These are phyloP conservation scores for Larimichthys polyactis DNA, from an alignment of 2,113 vertebrate genomes.

Conservation along the genomic window DNA sequence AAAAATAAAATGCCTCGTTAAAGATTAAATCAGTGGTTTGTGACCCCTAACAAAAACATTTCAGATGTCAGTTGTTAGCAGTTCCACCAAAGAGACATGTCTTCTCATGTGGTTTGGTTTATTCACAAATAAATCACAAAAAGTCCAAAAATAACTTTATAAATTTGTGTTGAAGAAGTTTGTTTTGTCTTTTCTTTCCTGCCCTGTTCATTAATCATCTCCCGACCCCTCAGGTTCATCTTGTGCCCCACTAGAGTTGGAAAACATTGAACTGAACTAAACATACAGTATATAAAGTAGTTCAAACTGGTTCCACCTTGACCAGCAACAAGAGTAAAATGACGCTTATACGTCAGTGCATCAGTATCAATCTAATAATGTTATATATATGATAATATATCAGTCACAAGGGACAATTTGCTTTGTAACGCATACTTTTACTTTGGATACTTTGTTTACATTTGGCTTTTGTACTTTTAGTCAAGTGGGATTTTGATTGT, in stretches of 20 bases:
- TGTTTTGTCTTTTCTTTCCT: background rate
- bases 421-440: background rate
- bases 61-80: background rate
- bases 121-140: background rate
- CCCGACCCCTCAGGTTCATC: background rate
- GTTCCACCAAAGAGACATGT: conserved; percentile 3
- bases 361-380: background rate
- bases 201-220: background rate
- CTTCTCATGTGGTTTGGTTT: background rate
- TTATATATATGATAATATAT: background rate
- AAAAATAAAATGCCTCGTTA: background rate
- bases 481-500: background rate
- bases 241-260: background rate
- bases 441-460: background rate
- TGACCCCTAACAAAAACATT: background rate
- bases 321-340: background rate
- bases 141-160: too few relatives aligned
- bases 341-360: background rate
- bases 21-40: background rate
- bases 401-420: background rate
- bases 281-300: background rate
- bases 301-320: background rate
- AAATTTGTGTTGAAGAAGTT: too few relatives aligned
- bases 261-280: background rate
- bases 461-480: background rate